Evolutionary conservation across 2,888 invertebrate species (phyloP).

Genomic region (Malacosoma neustria): DNA sequence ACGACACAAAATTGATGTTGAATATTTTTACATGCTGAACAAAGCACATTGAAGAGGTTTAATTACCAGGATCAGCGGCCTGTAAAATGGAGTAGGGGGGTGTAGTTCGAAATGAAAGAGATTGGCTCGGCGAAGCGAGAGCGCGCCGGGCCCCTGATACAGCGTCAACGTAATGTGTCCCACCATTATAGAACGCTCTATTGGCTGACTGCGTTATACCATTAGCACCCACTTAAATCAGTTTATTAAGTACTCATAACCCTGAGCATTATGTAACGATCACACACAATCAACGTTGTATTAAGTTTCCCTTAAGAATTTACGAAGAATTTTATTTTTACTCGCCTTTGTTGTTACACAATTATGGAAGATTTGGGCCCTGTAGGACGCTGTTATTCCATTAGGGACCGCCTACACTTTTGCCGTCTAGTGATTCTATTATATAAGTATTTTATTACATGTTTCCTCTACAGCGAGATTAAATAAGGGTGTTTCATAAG

Average conservation of each 20-base stretch:
- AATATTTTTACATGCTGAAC: constrained; percentile 1
- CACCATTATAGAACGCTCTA: constrained; percentile 17
- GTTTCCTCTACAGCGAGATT: too few species aligned
- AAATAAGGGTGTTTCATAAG: too few species aligned
- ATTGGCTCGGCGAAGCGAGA: constrained; percentile 35
- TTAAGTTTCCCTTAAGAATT: too few species aligned
- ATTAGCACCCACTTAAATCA: neutral
- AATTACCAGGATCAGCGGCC: constrained; percentile 53
- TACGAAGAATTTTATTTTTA: neutral
- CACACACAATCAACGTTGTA: too few species aligned
- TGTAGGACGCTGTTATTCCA: neutral
- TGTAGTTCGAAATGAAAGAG: constrained; percentile 56
- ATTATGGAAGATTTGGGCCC: neutral
- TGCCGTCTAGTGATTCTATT: too few species aligned
- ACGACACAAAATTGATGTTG: too few species aligned
- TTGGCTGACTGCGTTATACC: constrained; percentile 2
- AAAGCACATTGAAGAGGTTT: constrained; percentile 28
- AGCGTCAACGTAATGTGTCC: constrained; percentile 17
- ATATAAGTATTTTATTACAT: too few species aligned
- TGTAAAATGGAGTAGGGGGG: constrained; percentile 47
- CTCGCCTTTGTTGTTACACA: neutral
- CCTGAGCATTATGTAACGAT: too few species aligned
- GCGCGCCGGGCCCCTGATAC: constrained; percentile 11
- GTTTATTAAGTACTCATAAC: too few species aligned
- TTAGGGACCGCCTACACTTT: too few species aligned